These are phyloP conservation scores for Alca torda DNA, from an alignment of 2,797 vertebrate species.

Conservation along the genomic window DNA sequence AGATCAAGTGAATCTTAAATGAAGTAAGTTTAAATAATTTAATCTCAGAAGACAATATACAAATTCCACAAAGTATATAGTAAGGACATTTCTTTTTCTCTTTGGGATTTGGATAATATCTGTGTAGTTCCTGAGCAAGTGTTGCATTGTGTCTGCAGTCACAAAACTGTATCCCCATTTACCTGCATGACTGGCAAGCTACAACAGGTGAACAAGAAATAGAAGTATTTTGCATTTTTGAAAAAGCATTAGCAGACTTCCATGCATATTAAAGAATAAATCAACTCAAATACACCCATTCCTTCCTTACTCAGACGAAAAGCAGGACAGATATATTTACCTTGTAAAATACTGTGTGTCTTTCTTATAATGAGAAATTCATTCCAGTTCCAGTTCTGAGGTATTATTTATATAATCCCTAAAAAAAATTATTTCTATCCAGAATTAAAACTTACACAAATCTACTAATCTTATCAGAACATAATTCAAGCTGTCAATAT, in stretches of 20 bases:
- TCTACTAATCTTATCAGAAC: neutral
- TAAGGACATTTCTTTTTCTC: neutral
- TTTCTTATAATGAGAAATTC: slow-evolving; percentile 50
- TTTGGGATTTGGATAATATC: neutral
- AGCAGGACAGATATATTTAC: slow-evolving; percentile 42
- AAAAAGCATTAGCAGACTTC: slow-evolving; percentile 22
- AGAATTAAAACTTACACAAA: neutral
- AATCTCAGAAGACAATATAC: neutral
- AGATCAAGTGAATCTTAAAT: neutral
- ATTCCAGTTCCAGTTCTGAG: neutral
- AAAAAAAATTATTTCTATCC: neutral
- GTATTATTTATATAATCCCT: slow-evolving; percentile 24
- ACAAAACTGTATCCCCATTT: neutral
- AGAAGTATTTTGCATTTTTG: slow-evolving; percentile 26
- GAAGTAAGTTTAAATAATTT: neutral
- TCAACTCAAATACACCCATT: slow-evolving; percentile 44
- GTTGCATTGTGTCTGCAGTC: neutral
- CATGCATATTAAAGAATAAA: slow-evolving; percentile 38
- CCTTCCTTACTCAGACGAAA: slow-evolving; percentile 8
- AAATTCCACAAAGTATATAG: neutral
- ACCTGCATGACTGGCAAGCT: neutral
- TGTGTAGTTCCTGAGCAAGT: neutral
- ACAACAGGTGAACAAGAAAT: slow-evolving; percentile 5
- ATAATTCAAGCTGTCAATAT: neutral
- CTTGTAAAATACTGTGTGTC: slow-evolving; percentile 29